Evolutionary conservation across 2,888 invertebrate genomes (phyloP).

Genomic region (Eupithecia subfuscata): DNA sequence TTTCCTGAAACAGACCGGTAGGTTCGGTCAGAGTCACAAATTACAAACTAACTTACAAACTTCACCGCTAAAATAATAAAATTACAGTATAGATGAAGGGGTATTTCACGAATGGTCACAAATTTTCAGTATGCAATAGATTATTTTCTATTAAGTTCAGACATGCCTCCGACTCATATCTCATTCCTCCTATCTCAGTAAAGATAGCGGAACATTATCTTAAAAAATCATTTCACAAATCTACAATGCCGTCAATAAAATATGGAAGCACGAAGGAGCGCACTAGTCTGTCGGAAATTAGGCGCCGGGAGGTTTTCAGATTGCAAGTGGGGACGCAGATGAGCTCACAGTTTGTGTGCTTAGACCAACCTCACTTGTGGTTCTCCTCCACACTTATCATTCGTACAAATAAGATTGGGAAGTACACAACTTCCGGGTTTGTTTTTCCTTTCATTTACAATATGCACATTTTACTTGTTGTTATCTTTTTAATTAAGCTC

Average conservation of each 20-base stretch:
- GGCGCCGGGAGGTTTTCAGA: conserved; percentile 70
- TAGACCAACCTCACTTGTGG: not conserved
- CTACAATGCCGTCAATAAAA: conserved; percentile 52
- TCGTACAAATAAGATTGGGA: not conserved
- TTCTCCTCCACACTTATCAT: not conserved
- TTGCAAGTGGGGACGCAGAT: conserved; percentile 55
- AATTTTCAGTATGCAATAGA: not conserved
- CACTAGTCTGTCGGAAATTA: conserved; percentile 78
- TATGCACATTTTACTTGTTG: not conserved
- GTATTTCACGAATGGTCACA: not conserved
- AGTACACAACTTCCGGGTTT: too few species aligned
- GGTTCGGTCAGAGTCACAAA: not conserved
- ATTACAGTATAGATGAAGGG: not conserved
- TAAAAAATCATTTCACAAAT: conserved; percentile 27
- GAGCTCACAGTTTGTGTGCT: not conserved
- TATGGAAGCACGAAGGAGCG: conserved; percentile 62
- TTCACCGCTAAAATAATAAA: not conserved
- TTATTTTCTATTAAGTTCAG: not conserved
- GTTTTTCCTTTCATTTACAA: not conserved
- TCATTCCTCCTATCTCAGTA: not conserved
- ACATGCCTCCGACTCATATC: not conserved
- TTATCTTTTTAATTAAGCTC: not conserved
- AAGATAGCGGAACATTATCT: not conserved
- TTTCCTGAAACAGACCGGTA: not conserved
- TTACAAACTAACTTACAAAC: not conserved